Base-by-base conservation (phyloP, 2,888 invertebrate genomes). In the Diarsia brunnea region DNA sequence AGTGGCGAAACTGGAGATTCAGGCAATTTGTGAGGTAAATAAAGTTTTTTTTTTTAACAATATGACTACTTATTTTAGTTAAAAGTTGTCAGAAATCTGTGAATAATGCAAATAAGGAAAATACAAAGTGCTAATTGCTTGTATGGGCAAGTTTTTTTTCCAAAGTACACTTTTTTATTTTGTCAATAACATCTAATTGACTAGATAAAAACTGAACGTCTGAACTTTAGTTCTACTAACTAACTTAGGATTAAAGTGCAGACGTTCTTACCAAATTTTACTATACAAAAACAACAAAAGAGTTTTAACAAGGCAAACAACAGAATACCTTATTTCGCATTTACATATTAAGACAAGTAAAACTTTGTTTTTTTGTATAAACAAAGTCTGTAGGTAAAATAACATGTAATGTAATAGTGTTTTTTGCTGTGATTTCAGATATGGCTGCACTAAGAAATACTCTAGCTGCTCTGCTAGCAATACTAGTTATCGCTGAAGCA, bases 361-460 rank as follows among this genome's bases (percentile, higher is more conserved):
- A 45, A 38, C 31, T 31, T 14, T 47, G 14, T 27, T 7, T 38
- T 24, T 31, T 14, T 47, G 14, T 27, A 4, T 38, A 16, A 14
- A 14, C n/a, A 19, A 75, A 47, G 4, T n/a, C n/a, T n/a, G 19
- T 31, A 45, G 19, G 19, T 31, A 51, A 24, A 43, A 24, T 14
- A 51, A 45, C 16, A 11, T 21, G 21, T 31, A 24, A 78, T 27
- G 7, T 7, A 51, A 75, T 24, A 24, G 14, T 53, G 21, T 49
- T 0, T 49, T 63, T 70, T 53, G 75, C 38, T 73, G 31, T 68
- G 12, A 74, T 88, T 88, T 11, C 88, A 88, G 88, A 73, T 14
- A 84, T 88, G 89, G 27, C 60, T 38, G n/a, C 67, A 27, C 49
- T 65, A 19, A 55, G 10, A 27, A 67, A 68, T 12, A 66, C 21